Conservation (phyloP, 2,888 invertebrate genomes). For the Drosophila bunnanda region DNA sequence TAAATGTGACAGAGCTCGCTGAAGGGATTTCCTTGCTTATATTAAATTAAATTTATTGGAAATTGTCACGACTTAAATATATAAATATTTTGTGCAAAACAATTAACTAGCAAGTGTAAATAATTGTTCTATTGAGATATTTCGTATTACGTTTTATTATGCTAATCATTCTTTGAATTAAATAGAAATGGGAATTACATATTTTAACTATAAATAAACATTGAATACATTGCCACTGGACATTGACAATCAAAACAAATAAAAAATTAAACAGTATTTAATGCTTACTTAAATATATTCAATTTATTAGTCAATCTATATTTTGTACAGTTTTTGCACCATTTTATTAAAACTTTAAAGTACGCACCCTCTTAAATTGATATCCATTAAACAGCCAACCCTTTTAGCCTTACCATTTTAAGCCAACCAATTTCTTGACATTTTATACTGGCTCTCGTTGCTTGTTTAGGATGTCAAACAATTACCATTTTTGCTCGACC, state of each 20-base stretch:
- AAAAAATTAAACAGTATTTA: too few relatives aligned
- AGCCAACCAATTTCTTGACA: slow-evolving; percentile 19
- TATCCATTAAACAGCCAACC: slow-evolving; percentile 1
- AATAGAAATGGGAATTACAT: background rate
- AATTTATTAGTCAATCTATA: background rate
- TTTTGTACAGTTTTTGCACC: background rate
- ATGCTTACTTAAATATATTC: background rate
- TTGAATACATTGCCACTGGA: background rate
- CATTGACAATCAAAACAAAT: too few relatives aligned
- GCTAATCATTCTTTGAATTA: background rate
- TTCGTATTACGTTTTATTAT: background rate
- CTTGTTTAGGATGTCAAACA: slow-evolving; percentile 47
- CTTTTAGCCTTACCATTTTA: slow-evolving; percentile 1
- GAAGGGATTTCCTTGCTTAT: slow-evolving; percentile 6
- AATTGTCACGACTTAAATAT: background rate
- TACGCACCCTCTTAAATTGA: background rate
- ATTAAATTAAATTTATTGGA: background rate
- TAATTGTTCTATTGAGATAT: background rate
- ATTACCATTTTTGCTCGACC: slow-evolving; percentile 14
- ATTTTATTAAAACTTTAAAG: background rate
- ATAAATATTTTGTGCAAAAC: background rate
- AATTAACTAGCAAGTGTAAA: background rate
- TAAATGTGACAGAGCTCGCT: slow-evolving; percentile 10
- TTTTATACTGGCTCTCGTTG: slow-evolving; percentile 16
- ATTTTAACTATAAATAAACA: background rate